Evolutionary conservation across 2,797 vertebrate species (phyloP).

Genomic region (Schizopygopsis malacanthus): DNA sequence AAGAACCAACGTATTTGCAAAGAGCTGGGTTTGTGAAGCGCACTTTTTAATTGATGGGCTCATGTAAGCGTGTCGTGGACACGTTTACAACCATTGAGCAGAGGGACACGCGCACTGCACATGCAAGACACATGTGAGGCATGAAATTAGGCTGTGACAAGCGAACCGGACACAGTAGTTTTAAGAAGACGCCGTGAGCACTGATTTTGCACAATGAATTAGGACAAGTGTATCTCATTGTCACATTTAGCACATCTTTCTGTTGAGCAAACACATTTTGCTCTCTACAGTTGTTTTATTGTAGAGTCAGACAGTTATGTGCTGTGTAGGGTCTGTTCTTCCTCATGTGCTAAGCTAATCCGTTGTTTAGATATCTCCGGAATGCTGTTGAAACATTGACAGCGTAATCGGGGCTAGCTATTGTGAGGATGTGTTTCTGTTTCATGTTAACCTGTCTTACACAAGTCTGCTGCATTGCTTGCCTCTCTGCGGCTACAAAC

Average conservation of each 20-base stretch:
- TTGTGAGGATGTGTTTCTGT: conserved; percentile 38
- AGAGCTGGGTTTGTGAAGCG: neutral
- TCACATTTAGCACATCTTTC: neutral
- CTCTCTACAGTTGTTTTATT: conserved; percentile 2
- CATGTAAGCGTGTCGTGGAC: conserved; percentile 47
- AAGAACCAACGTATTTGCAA: conserved; percentile 27
- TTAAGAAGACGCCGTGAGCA: neutral
- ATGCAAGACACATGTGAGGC: conserved; percentile 54
- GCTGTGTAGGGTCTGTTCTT: conserved; percentile 25
- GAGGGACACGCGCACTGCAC: conserved; percentile 55
- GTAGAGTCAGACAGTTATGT: neutral
- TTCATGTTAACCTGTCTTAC: conserved; percentile 65
- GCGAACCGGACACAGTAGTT: conserved; percentile 25
- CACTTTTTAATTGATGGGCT: conserved; percentile 53
- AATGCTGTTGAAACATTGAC: neutral
- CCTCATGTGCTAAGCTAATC: conserved; percentile 1
- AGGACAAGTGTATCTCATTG: neutral
- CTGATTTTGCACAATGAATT: conserved; percentile 12
- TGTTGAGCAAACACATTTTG: conserved; percentile 12
- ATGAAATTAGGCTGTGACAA: conserved; percentile 58
- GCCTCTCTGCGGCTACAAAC: conserved; percentile 73
- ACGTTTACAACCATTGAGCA: conserved; percentile 43
- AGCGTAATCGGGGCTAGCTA: neutral
- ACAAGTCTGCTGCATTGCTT: conserved; percentile 64
- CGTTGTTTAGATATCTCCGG: neutral